Conservation (phyloP, 2,113 vertebrate genomes). For the Pangasianodon hypophthalmus region DNA sequence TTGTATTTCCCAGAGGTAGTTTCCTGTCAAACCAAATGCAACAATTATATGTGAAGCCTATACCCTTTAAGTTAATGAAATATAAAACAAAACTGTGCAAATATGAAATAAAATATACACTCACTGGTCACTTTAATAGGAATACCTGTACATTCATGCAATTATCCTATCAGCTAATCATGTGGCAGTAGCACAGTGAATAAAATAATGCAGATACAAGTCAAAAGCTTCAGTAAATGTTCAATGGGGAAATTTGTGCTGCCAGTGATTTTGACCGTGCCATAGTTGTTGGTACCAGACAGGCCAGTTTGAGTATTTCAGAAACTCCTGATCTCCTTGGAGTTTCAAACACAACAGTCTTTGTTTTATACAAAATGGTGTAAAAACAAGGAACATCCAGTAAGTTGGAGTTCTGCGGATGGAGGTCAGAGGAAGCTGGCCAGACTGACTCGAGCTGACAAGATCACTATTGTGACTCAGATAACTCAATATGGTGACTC, state of each 20-base stretch:
- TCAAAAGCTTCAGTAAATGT: background rate
- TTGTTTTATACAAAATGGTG: background rate
- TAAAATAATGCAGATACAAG: background rate
- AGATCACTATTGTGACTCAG: background rate
- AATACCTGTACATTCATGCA: background rate
- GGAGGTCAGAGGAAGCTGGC: background rate
- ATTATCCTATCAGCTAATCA: background rate
- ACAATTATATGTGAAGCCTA: slow-evolving; percentile 5
- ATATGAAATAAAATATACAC: background rate
- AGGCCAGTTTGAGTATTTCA: background rate
- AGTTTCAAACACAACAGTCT: background rate
- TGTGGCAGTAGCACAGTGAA: background rate
- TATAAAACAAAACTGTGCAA: slow-evolving; percentile 11
- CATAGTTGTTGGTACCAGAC: background rate
- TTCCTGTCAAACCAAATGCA: slow-evolving; percentile 12
- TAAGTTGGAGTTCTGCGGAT: background rate
- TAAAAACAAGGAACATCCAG: background rate
- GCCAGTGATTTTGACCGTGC: too few species aligned
- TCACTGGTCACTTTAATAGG: background rate
- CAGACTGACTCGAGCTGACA: background rate
- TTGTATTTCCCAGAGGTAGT: slow-evolving; percentile 18
- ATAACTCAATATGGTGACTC: background rate
- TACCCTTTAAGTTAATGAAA: background rate
- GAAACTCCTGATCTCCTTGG: background rate
- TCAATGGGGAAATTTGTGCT: background rate